Evolutionary conservation across 2,113 vertebrate genomes (phyloP), one percentile per base, ranked within the genome.

Genomic region (Symphodus melops): DNA sequence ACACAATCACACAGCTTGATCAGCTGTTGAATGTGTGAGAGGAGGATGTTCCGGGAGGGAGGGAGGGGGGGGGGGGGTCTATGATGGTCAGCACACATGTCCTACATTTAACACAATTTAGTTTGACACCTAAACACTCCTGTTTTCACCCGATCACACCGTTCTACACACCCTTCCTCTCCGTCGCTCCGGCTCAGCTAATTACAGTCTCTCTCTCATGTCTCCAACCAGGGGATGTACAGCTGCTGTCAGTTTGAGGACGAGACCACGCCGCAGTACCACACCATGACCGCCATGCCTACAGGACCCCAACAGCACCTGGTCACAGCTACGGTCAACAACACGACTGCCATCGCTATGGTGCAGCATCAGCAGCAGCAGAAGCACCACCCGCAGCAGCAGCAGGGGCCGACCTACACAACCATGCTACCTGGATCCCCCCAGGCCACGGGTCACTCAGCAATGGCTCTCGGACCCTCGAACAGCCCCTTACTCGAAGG

Each of bases 181-280:
- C 71, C 73, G 72, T 84, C 51, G 54, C 20, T 65, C 68, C 72
- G 36, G 58, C 23, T 73, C 39, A 46, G 86, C 79, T 85, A 75
- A 89, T 66, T 65, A 39, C 46, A 42, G 46, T 81, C 59, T 80
- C 36, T 76, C 54, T 87, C 57, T 82, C 77, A 48, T 89, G 53
- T 81, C 36, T 79, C 80, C 64, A 71, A 79, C 39, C 91, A 97
- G 96, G 96, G 96, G 48, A 97, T 97, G 96, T 97, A 97, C 92
- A 97, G 96, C 79, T 97, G 96, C 89, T 97, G 96, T 91, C 95
- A 93, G 79, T 95, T 95, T 4, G 96, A 97, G 81, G 96, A 96
- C 67, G 94, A 95, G 85, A 95, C 92, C 0, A 42, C 81, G 20
- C 89, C 94, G 20, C 93, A 92, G 55, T 94, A 93, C 74, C 93